phyloP scores from a whole-genome alignment of 2,797 vertebrate species.

The Enteromius afrohamiltoni region DNA sequence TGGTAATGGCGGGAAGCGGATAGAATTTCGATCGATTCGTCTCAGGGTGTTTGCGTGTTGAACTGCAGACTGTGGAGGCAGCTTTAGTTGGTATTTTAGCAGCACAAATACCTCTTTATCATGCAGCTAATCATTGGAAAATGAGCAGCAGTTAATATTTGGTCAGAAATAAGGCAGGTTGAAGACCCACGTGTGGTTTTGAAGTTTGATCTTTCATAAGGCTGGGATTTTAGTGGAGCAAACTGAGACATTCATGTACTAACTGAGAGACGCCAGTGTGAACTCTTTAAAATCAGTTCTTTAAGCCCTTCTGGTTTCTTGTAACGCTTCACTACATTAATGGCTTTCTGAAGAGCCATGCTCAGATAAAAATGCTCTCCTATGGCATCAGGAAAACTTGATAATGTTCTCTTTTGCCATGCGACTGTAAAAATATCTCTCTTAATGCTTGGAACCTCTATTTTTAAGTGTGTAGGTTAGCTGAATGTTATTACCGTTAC shows the following conservation, averaged over 20 bases:
- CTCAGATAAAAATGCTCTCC: conserved; percentile 6
- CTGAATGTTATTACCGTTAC: neutral
- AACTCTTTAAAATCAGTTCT: neutral
- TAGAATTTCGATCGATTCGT: conserved; percentile 8
- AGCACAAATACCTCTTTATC: neutral
- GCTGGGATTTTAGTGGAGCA: neutral
- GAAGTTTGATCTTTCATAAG: neutral
- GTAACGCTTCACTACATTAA: neutral
- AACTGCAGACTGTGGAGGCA: neutral
- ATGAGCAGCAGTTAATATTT: neutral
- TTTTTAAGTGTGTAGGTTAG: neutral
- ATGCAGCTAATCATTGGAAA: conserved; percentile 20
- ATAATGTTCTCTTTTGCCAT: conserved; percentile 12
- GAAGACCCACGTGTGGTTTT: neutral
- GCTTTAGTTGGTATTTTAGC: conserved; percentile 10
- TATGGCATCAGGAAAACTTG: neutral
- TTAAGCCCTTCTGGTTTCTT: conserved; percentile 11
- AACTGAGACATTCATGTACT: neutral
- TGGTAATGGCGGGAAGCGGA: conserved; percentile 23
- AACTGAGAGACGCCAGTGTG: conserved; percentile 1
- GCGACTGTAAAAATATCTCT: neutral
- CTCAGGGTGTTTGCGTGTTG: conserved; percentile 8
- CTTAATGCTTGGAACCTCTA: neutral
- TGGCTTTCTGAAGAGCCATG: conserved; percentile 4
- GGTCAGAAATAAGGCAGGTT: conserved; percentile 1